Conservation (phyloP, 35 echinoderm and acorn worm species). For the Anneissia japonica region DNA sequence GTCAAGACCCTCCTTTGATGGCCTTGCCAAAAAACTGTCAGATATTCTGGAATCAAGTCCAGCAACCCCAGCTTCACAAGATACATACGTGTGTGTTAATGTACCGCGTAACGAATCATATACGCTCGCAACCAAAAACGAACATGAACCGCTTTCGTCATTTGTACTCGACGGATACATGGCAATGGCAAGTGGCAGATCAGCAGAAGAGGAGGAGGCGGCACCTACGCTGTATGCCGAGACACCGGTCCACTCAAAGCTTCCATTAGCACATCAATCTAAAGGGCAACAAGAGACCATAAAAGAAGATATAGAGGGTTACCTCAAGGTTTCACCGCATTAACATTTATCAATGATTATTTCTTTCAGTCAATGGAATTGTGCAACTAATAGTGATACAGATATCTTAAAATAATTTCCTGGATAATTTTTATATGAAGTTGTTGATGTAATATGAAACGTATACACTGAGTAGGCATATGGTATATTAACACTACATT, state of each 20-base stretch:
- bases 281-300: background rate
- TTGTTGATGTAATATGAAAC: too few relatives aligned
- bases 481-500: too few relatives aligned
- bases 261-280: background rate
- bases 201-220: background rate
- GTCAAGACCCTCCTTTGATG: constrained; percentile 57
- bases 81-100: background rate
- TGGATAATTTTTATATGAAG: too few relatives aligned
- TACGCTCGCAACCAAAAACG: background rate
- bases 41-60: constrained; percentile 25
- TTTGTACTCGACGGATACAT: background rate
- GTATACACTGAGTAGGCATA: too few relatives aligned
- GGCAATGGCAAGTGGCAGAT: background rate
- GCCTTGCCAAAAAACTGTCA: constrained; percentile 50
- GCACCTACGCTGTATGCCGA: background rate
- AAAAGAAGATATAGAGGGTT: background rate
- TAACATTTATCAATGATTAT: too few relatives aligned
- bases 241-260: background rate
- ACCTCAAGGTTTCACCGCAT: background rate
- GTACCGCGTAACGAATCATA: background rate
- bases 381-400: too few relatives aligned
- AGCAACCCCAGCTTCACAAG: background rate
- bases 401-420: too few relatives aligned
- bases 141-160: background rate
- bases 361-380: too few relatives aligned